These are phyloP conservation scores for Setophaga kirtlandii DNA, from an alignment of 2,113 vertebrate genomes.

Conservation along the genomic window DNA sequence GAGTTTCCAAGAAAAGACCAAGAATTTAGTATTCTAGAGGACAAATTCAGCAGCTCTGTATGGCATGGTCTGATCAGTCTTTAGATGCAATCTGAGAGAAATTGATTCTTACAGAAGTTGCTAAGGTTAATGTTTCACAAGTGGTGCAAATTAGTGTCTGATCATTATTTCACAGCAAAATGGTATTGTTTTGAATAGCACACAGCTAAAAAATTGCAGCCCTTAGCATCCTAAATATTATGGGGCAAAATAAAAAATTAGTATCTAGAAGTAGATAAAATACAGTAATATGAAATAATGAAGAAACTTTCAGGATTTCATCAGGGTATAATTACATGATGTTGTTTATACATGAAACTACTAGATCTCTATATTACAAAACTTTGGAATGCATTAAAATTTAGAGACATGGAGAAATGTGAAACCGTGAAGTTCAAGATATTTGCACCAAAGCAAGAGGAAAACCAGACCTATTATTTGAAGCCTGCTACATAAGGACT, in stretches of 20 bases:
- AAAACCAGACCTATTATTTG: neutral
- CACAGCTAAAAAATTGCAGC: neutral
- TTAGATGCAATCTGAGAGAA: neutral
- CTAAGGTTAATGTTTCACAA: neutral
- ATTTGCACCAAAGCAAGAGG: neutral
- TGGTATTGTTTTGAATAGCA: neutral
- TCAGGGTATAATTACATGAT: neutral
- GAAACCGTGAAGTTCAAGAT: neutral
- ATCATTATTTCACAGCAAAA: neutral
- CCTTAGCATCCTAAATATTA: neutral
- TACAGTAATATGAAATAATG: neutral
- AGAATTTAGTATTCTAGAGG: neutral
- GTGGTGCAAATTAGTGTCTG: neutral
- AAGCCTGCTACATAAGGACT: neutral
- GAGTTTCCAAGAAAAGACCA: neutral
- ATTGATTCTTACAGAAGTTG: neutral
- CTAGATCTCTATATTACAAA: neutral
- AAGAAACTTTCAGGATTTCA: neutral
- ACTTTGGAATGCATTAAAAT: neutral
- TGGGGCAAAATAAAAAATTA: neutral
- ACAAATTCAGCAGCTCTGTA: neutral
- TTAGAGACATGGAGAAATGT: neutral
- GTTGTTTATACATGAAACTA: neutral
- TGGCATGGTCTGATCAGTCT: neutral
- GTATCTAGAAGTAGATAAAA: neutral